phyloP scores from a whole-genome alignment of 2,888 invertebrate species.

The Euplexia lucipara region DNA sequence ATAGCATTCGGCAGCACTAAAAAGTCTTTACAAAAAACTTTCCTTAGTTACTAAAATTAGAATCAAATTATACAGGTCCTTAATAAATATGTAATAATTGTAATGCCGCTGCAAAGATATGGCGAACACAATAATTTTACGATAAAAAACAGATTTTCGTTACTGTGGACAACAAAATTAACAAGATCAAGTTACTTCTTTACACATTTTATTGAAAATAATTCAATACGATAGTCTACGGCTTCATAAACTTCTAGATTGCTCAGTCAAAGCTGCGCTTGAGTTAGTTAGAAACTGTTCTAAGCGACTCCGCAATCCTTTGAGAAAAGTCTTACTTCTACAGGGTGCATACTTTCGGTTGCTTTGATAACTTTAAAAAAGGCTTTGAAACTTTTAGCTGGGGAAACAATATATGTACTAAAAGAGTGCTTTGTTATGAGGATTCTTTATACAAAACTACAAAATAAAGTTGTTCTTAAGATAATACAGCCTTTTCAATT shows the following conservation, averaged over 20 bases:
- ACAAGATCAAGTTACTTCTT: too few relatives aligned
- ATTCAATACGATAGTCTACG: not conserved
- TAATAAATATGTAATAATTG: too few relatives aligned
- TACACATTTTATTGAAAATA: not conserved
- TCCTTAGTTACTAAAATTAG: too few relatives aligned
- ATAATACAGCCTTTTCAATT: not conserved
- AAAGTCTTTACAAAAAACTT: too few relatives aligned
- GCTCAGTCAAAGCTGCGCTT: not conserved
- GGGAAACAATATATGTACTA: not conserved
- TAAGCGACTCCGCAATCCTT: not conserved
- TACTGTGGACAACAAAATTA: too few relatives aligned
- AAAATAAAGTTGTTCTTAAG: not conserved
- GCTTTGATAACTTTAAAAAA: conserved; percentile 8
- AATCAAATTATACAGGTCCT: too few relatives aligned
- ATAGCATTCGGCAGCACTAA: too few relatives aligned
- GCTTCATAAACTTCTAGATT: not conserved
- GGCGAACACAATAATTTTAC: too few relatives aligned
- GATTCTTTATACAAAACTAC: not conserved
- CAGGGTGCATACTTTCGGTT: not conserved
- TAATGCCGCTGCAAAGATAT: too few relatives aligned
- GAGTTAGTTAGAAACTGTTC: not conserved
- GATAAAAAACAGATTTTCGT: too few relatives aligned
- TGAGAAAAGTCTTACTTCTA: conserved; percentile 8
- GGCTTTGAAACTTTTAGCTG: conserved; percentile 19
- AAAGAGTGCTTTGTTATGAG: conserved; percentile 6